These are phyloP conservation scores for Sminthurides bifidus DNA, from an alignment of 1,140 invertebrate genomes.

Conservation along the genomic window DNA sequence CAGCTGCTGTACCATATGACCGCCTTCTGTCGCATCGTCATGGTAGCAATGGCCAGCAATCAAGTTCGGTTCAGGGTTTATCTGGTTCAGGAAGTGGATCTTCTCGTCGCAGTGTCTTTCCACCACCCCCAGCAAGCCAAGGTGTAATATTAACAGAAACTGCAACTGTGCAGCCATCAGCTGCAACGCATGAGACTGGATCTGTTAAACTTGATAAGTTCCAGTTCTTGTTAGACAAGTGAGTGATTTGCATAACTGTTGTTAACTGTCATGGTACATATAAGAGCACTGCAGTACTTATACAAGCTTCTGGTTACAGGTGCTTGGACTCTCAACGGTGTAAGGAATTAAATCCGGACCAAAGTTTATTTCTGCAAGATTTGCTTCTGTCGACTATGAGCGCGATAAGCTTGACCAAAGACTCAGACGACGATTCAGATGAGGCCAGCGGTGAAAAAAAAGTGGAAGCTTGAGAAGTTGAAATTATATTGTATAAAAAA, in stretches of 20 bases:
- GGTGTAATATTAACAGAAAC: conserved; percentile 24
- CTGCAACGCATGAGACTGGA: conserved; percentile 46
- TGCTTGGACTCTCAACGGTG: conserved; percentile 48
- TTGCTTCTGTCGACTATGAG: conserved; percentile 50
- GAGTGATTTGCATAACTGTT: conserved; percentile 8
- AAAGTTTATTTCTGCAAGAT: conserved; percentile 57
- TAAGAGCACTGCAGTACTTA: conserved; percentile 9
- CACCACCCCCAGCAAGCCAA: conserved; percentile 28
- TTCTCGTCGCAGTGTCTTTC: conserved; percentile 34
- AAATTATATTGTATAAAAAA: conserved; percentile 1
- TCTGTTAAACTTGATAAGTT: conserved; percentile 37
- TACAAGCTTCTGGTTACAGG: conserved; percentile 37
- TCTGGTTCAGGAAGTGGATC: conserved; percentile 36
- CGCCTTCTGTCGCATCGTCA: conserved; percentile 28
- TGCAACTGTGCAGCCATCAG: conserved; percentile 30
- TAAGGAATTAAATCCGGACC: conserved; percentile 45
- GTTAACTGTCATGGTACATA: neutral
- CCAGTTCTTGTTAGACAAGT: conserved; percentile 30
- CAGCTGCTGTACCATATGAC: conserved; percentile 30
- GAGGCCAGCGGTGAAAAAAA: neutral
- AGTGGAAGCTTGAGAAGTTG: neutral
- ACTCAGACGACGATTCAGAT: neutral
- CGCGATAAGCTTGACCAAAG: conserved; percentile 1
- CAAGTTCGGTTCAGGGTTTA: conserved; percentile 37
- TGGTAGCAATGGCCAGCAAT: conserved; percentile 54